Conservation (phyloP, 2,113 vertebrate genomes). For the Dinomys branickii region DNA sequence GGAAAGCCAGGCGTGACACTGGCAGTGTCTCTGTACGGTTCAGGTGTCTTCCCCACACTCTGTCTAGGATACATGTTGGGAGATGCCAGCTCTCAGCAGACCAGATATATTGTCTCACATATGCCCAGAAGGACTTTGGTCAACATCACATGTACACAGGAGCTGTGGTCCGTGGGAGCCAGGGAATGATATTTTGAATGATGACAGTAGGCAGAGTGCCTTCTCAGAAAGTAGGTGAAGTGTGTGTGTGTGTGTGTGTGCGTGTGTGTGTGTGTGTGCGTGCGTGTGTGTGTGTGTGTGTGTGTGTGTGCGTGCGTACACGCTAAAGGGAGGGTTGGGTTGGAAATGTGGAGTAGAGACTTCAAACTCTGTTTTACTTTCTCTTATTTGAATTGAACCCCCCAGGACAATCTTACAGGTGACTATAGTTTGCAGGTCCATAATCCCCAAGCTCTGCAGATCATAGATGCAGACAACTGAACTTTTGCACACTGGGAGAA, state of each 20-base stretch:
- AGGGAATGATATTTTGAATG: neutral
- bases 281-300: neutral
- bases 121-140: neutral
- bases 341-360: neutral
- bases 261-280: neutral
- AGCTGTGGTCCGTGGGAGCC: neutral
- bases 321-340: too few species aligned
- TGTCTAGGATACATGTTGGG: neutral
- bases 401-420: neutral
- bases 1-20: slow-evolving; percentile 27
- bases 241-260: neutral
- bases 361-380: neutral
- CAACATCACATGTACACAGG: neutral
- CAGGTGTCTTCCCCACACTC: neutral
- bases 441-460: neutral
- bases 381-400: neutral
- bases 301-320: neutral
- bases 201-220: fast-evolving
- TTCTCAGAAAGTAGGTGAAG: neutral
- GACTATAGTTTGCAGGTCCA: neutral
- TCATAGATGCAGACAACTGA: neutral
- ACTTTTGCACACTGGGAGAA: neutral
- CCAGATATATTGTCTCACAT: neutral
- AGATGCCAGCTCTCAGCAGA: neutral
- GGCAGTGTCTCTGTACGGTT: neutral